phyloP scores from a whole-genome alignment of 2,888 invertebrate genomes.

The Cyclophora punctaria region DNA sequence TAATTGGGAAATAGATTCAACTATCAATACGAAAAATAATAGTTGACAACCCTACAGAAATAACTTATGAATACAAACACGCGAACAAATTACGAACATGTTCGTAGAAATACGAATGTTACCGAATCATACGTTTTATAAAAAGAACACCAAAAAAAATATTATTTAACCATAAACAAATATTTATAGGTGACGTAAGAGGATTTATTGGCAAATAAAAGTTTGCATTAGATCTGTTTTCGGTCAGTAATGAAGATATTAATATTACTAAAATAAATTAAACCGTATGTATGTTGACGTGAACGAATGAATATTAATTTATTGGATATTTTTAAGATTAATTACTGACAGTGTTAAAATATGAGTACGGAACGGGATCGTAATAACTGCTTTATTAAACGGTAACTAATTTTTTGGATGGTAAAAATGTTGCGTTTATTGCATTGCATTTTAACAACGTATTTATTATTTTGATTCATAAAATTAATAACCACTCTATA shows the following conservation, averaged over 20 bases:
- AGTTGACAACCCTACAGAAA: conserved; percentile 30
- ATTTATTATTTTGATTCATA: too few relatives aligned
- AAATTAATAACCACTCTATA: too few relatives aligned
- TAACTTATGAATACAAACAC: conserved; percentile 22
- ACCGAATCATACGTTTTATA: conserved; percentile 23
- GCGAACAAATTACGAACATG: conserved; percentile 56
- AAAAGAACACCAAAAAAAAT: conserved; percentile 33
- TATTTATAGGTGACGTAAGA: conserved; percentile 47
- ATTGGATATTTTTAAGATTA: conserved; percentile 5
- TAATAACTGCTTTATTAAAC: background rate
- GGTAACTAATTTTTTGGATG: background rate
- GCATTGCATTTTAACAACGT: too few relatives aligned
- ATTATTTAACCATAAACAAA: conserved; percentile 46
- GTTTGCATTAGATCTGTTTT: conserved; percentile 25
- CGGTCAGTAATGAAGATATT: conserved; percentile 35
- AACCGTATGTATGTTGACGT: conserved; percentile 22
- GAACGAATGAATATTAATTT: conserved; percentile 13
- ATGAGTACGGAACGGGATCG: background rate
- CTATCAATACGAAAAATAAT: background rate
- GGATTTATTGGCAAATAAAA: conserved; percentile 17
- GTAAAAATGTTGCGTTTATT: too few relatives aligned
- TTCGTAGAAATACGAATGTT: conserved; percentile 53
- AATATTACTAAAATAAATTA: conserved; percentile 33
- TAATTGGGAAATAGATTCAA: background rate
- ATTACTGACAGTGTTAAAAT: conserved; percentile 3